These are phyloP conservation scores for Urocolius indicus DNA, from an alignment of 2,113 vertebrate species.

Conservation along the genomic window DNA sequence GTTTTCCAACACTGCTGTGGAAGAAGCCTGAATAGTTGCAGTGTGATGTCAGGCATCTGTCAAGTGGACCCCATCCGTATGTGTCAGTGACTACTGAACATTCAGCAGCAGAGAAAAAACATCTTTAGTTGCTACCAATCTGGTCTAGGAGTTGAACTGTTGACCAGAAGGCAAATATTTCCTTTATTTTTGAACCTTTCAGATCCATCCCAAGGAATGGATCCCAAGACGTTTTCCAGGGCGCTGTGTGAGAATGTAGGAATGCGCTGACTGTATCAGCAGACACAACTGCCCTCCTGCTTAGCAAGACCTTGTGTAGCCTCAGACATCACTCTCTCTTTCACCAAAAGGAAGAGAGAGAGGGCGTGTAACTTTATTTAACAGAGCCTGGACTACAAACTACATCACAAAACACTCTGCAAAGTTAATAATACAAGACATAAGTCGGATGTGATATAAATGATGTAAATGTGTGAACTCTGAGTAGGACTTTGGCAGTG, in stretches of 20 bases:
- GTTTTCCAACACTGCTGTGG: neutral
- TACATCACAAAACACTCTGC: conserved; percentile 51
- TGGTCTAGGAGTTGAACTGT: neutral
- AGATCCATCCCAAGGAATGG: neutral
- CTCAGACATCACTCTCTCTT: neutral
- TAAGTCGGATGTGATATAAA: conserved; percentile 63
- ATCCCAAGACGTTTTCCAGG: neutral
- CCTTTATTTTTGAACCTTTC: neutral
- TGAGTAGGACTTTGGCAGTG: conserved; percentile 64
- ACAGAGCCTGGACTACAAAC: conserved; percentile 13
- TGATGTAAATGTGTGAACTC: conserved; percentile 68
- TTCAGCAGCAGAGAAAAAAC: neutral
- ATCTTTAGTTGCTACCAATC: neutral
- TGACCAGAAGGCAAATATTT: neutral
- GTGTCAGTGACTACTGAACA: neutral
- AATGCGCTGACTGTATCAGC: neutral
- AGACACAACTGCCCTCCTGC: neutral
- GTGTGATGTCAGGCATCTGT: neutral
- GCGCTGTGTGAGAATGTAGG: neutral
- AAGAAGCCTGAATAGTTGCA: neutral
- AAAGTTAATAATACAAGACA: conserved; percentile 63
- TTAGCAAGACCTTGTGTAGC: neutral
- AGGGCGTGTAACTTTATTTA: conserved; percentile 15
- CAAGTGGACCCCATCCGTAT: neutral
- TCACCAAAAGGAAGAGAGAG: neutral